Percentiles rank a stretch among this genome's conserved stretches.
phyloP scores from a whole-genome alignment of 1,140 invertebrate genomes.

The Lethocerus indicus region DNA sequence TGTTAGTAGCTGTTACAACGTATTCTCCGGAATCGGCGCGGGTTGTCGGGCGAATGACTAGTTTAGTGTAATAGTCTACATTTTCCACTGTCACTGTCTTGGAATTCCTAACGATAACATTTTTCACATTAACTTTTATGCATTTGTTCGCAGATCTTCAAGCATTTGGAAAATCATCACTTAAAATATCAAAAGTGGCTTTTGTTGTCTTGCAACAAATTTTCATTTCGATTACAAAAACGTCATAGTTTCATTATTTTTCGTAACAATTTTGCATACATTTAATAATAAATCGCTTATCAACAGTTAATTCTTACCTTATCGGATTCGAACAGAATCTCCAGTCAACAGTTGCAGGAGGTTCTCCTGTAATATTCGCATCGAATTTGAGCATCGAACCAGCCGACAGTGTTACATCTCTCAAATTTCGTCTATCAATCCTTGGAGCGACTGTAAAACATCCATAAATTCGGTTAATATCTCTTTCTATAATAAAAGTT shows the following conservation, averaged over 20 bases:
- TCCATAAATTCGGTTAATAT: conserved; percentile 5
- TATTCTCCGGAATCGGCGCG: conserved; percentile 77
- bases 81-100: conserved; percentile 42
- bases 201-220: too few species aligned
- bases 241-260: neutral
- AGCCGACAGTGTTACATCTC: conserved; percentile 76
- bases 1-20: conserved; percentile 68
- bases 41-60: conserved; percentile 61
- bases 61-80: conserved; percentile 73
- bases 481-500: neutral
- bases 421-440: conserved; percentile 82
- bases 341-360: conserved; percentile 80
- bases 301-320: conserved; percentile 10
- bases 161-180: neutral
- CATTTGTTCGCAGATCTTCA: neutral
- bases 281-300: conserved; percentile 3
- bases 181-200: neutral
- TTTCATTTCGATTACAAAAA: too few species aligned
- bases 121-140: conserved; percentile 1
- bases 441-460: conserved; percentile 63
- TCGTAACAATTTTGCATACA: neutral
- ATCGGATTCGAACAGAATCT: conserved; percentile 28
- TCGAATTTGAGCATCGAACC: conserved; percentile 86
- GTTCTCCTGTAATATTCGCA: conserved; percentile 79
- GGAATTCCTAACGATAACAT: conserved; percentile 9